Conservation (phyloP, 64 coral and sea anemone genomes). For the Catalaphyllia jardinei region DNA sequence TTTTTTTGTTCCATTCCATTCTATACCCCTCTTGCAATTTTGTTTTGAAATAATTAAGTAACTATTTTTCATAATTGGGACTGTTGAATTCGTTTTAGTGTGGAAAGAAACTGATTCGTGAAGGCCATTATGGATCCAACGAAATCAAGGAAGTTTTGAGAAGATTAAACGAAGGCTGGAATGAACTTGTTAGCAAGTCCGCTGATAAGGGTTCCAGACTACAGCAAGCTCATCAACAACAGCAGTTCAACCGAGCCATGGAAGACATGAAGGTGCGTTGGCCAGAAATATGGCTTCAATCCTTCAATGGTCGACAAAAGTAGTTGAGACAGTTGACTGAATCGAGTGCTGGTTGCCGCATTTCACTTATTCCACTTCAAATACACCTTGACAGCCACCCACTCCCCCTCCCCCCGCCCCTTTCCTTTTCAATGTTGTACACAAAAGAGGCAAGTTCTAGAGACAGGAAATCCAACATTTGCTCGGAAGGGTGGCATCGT, state of each 20-base stretch:
- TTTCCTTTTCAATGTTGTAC: too few relatives aligned
- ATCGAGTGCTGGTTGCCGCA: too few relatives aligned
- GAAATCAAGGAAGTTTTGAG: conserved; percentile 72
- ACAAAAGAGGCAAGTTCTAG: too few relatives aligned
- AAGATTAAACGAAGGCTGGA: conserved; percentile 75
- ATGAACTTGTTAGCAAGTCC: conserved; percentile 54
- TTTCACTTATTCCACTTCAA: too few relatives aligned
- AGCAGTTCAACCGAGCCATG: conserved; percentile 75
- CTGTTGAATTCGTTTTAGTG: conserved; percentile 38
- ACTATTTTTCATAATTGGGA: background rate
- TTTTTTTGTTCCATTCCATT: too few relatives aligned
- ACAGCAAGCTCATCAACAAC: conserved; percentile 86
- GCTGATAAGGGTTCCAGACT: conserved; percentile 68
- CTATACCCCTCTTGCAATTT: too few relatives aligned
- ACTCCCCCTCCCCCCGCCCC: too few relatives aligned
- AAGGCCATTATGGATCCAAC: conserved; percentile 73
- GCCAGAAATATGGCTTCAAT: background rate
- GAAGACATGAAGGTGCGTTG: conserved; percentile 57
- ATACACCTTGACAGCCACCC: too few relatives aligned
- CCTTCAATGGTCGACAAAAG: too few relatives aligned
- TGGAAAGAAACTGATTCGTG: conserved; percentile 71
- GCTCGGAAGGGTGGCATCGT: too few relatives aligned
- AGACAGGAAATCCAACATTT: too few relatives aligned
- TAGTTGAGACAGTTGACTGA: too few relatives aligned
- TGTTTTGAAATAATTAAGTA: background rate